Percentiles rank a stretch among this genome's conserved stretches.
Evolutionary conservation across 2,888 invertebrate genomes (phyloP).

Genomic region (Palloptera scutellata): DNA sequence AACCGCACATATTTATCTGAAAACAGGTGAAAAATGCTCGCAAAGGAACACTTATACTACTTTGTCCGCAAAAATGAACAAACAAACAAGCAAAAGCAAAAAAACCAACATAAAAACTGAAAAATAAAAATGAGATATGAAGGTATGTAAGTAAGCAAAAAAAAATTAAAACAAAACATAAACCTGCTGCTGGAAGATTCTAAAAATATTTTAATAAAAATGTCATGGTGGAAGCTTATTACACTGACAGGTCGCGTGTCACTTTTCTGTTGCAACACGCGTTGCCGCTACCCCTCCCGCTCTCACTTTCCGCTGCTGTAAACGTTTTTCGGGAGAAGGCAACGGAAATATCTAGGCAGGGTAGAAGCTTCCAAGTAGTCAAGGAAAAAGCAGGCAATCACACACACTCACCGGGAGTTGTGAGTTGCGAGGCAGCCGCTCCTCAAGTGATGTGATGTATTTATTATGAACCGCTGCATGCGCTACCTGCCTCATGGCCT

Average conservation of each 20-base stretch:
- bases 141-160: conserved; percentile 8
- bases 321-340: neutral
- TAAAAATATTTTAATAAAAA: conserved; percentile 59
- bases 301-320: neutral
- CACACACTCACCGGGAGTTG: neutral
- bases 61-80: conserved; percentile 26
- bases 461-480: conserved; percentile 32
- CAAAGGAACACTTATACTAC: conserved; percentile 51
- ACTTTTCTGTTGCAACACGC: conserved; percentile 12
- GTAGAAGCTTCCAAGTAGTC: conserved; percentile 10
- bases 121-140: conserved; percentile 16
- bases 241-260: conserved; percentile 55
- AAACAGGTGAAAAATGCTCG: conserved; percentile 40
- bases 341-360: neutral
- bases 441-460: conserved; percentile 26
- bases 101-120: conserved; percentile 6
- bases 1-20: conserved; percentile 9
- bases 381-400: neutral
- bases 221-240: conserved; percentile 50
- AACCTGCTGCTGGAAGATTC: conserved; percentile 2
- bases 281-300: conserved; percentile 1
- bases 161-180: conserved; percentile 15
- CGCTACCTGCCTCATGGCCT: conserved; percentile 3
- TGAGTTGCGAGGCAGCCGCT: neutral
- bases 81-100: neutral